Percentiles rank a stretch among this genome's conserved stretches.
These are phyloP conservation scores for Drosophila formosana DNA, from an alignment of 2,888 invertebrate genomes.

Conservation along the genomic window DNA sequence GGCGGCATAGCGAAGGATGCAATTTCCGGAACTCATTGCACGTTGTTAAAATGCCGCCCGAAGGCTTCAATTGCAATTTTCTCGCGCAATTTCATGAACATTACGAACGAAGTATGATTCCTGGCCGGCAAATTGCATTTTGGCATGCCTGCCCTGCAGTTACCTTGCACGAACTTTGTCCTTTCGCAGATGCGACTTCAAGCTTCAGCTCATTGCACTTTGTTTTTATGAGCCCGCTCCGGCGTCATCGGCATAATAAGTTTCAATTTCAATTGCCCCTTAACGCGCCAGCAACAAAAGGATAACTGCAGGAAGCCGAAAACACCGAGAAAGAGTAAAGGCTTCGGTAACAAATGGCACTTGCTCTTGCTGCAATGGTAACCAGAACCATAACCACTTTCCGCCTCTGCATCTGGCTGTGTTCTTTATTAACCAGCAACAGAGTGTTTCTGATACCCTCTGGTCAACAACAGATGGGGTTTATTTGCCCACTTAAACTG, in stretches of 20 bases:
- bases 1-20: not conserved
- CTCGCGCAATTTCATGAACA: conserved; percentile 30
- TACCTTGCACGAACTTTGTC: conserved; percentile 51
- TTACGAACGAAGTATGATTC: conserved; percentile 27
- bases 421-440: conserved; percentile 56
- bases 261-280: conserved; percentile 76
- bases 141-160: conserved; percentile 54
- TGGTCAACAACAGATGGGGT: not conserved
- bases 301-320: conserved; percentile 17
- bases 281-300: conserved; percentile 45
- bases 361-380: conserved; percentile 38
- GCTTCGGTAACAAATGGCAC: conserved; percentile 36
- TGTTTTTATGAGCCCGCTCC: conserved; percentile 40
- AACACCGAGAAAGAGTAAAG: conserved; percentile 1
- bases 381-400: conserved; percentile 52
- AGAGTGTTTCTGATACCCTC: conserved; percentile 16
- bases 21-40: conserved; percentile 4
- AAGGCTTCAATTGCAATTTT: conserved; percentile 33
- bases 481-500: not conserved
- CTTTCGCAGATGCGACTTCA: conserved; percentile 34
- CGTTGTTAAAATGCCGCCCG: conserved; percentile 7
- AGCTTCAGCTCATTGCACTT: conserved; percentile 35
- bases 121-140: conserved; percentile 61
- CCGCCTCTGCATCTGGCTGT: conserved; percentile 32
- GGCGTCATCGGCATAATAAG: conserved; percentile 68